Evolutionary conservation across 2,797 vertebrate genomes (phyloP).

Genomic region (Tarsius wallacei): DNA sequence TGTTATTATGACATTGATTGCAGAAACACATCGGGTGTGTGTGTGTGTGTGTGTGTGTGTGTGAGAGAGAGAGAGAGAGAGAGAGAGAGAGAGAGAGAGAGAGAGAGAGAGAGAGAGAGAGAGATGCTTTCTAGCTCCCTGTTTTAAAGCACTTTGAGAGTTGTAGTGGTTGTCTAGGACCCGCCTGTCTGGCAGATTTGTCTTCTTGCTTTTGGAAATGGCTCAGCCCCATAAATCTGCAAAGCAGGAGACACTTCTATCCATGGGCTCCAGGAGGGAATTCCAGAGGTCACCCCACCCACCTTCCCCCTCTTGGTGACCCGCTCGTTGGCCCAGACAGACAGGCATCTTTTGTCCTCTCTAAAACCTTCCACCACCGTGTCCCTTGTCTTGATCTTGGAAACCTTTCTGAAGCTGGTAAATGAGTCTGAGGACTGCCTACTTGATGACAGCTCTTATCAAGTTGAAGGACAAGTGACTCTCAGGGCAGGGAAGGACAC

Average conservation of each 20-base stretch:
- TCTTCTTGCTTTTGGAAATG: conserved; percentile 58
- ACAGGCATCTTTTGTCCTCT: background rate
- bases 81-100: background rate
- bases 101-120: no score
- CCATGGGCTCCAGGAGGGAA: background rate
- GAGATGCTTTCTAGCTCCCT: background rate
- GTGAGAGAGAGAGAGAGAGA: background rate
- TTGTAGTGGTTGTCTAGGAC: background rate
- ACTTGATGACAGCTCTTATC: background rate
- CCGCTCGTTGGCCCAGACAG: background rate
- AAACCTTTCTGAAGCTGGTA: background rate
- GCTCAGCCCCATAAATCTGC: background rate
- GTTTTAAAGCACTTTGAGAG: background rate
- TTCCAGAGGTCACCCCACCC: background rate
- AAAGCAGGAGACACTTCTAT: conserved; percentile 9
- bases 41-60: background rate
- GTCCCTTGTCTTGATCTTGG: background rate
- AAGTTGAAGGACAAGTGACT: background rate
- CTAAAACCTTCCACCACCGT: background rate
- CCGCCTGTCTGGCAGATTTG: conserved; percentile 14
- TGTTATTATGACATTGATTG: background rate
- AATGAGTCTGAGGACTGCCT: background rate
- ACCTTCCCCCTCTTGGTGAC: background rate
- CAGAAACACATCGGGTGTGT: background rate
- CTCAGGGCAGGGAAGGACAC: background rate